A percentile compares a stretch with the other conserved stretches of the same genome.
phyloP scores from a whole-genome alignment of 2,888 invertebrate genomes.

The Notodonta ziczac region DNA sequence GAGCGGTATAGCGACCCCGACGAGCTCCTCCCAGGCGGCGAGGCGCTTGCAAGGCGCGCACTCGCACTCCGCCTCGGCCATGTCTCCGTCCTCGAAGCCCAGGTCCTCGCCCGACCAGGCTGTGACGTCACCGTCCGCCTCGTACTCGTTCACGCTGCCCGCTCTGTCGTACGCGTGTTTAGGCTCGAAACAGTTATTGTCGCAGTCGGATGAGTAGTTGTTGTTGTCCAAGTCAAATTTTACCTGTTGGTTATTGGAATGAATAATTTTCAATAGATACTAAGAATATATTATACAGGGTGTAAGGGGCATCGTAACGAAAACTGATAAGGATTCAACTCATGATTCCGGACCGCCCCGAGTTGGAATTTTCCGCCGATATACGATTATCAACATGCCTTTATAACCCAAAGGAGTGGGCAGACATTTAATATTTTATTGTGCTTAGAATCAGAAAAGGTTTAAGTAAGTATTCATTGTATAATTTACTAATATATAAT shows the following conservation, averaged over 20 bases:
- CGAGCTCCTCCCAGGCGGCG: slow-evolving; percentile 89
- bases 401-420: no score
- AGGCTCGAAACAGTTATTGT: slow-evolving; percentile 13
- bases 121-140: slow-evolving; percentile 52
- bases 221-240: slow-evolving; percentile 63
- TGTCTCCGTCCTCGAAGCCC: slow-evolving; percentile 73
- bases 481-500: no score
- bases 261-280: no score
- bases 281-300: no score
- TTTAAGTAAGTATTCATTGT: no score
- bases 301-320: no score
- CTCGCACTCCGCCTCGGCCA: slow-evolving; percentile 60
- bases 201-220: slow-evolving; percentile 42
- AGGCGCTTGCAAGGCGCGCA: slow-evolving; percentile 68
- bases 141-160: slow-evolving; percentile 56
- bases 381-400: no score
- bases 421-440: no score
- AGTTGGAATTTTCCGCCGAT: no score
- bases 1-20: slow-evolving; percentile 89
- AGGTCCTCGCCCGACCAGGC: slow-evolving; percentile 65
- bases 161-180: slow-evolving; percentile 37
- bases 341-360: no score
- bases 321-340: no score
- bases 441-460: no score
- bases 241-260: slow-evolving; percentile 48